These are phyloP conservation scores for Drosophila putrida DNA, from an alignment of 2,888 invertebrate genomes.

Conservation along the genomic window DNA sequence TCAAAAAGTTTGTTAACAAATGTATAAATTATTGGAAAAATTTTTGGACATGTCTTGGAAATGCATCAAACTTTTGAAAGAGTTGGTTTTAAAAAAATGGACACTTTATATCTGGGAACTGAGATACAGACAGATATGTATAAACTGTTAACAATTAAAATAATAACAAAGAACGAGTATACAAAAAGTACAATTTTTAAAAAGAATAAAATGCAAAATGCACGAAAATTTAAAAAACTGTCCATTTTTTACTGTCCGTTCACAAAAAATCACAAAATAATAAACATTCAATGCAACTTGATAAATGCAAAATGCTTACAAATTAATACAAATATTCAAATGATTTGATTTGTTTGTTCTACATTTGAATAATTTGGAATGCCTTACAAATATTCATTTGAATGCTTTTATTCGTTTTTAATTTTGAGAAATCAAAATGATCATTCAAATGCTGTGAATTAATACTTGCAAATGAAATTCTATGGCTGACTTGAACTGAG, in stretches of 20 bases:
- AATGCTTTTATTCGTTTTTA: neutral
- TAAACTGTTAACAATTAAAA: no score
- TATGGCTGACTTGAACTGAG: constrained; percentile 23
- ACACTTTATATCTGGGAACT: neutral
- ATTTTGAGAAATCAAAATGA: neutral
- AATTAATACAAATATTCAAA: constrained; percentile 1
- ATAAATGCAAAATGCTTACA: constrained; percentile 14
- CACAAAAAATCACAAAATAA: constrained; percentile 45
- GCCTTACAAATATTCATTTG: no score
- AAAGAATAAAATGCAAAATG: neutral
- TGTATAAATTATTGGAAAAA: neutral
- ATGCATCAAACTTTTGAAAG: neutral
- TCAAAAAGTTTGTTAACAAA: neutral
- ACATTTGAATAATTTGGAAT: no score
- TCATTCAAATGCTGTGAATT: constrained; percentile 1
- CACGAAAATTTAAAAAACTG: no score
- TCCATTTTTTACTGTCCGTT: constrained; percentile 18
- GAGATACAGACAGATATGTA: no score
- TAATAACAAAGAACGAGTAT: neutral
- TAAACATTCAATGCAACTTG: constrained; percentile 4
- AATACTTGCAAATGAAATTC: constrained; percentile 17
- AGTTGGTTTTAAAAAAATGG: neutral
- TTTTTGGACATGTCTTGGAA: neutral
- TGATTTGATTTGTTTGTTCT: neutral
- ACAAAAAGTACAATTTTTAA: neutral